Conservation (phyloP, 2,888 invertebrate species). For the Drosophila merina region DNA sequence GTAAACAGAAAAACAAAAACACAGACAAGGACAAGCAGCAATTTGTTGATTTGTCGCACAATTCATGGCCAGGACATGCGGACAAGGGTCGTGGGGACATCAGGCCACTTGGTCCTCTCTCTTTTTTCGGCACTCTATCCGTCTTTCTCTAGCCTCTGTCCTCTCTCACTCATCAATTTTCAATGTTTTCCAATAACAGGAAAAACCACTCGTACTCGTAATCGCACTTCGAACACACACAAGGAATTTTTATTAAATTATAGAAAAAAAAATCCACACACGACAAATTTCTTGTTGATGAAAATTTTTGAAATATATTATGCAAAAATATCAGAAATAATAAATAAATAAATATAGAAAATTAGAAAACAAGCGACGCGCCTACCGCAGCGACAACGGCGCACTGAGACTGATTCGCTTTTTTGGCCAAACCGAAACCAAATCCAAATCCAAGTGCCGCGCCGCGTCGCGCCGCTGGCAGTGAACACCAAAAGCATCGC, state of each 20-base stretch:
- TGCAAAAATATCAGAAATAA: not conserved
- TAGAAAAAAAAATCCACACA: not conserved
- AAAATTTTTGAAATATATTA: not conserved
- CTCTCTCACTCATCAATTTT: slow-evolving; percentile 5
- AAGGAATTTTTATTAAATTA: slow-evolving; percentile 23
- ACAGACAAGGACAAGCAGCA: slow-evolving; percentile 26
- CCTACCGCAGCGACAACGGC: slow-evolving; percentile 69
- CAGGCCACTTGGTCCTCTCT: slow-evolving; percentile 19
- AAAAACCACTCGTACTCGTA: slow-evolving; percentile 31
- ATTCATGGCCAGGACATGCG: slow-evolving; percentile 37
- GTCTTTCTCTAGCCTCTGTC: not conserved
- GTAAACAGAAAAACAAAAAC: not conserved
- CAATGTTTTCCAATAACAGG: slow-evolving; percentile 36
- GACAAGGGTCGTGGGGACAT: slow-evolving; percentile 16
- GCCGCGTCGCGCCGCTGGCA: slow-evolving; percentile 38
- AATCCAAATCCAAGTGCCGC: slow-evolving; percentile 48
- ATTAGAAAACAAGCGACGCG: slow-evolving; percentile 51
- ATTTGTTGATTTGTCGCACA: slow-evolving; percentile 25
- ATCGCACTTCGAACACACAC: slow-evolving; percentile 5
- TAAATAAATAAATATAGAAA: slow-evolving; percentile 5
- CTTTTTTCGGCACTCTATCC: not conserved
- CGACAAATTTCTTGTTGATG: slow-evolving; percentile 5
- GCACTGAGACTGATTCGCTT: slow-evolving; percentile 56
- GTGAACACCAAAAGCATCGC: slow-evolving; percentile 11
- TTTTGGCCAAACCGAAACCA: slow-evolving; percentile 56